Evolutionary conservation across 92 coral and sea anemone species (phyloP).

Genomic region (Micromussa lordhowensis): DNA sequence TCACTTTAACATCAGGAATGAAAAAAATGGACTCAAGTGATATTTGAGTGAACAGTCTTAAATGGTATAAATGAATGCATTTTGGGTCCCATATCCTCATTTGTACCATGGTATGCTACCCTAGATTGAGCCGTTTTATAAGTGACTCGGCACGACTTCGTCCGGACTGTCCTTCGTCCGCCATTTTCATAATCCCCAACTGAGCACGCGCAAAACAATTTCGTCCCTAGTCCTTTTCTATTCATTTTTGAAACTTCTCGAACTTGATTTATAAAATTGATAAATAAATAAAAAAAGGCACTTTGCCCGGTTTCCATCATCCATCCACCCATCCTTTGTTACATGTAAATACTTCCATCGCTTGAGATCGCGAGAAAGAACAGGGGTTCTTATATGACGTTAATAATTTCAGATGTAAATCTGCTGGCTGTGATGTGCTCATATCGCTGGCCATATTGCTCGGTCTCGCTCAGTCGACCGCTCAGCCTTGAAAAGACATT

Average conservation of each 20-base stretch:
- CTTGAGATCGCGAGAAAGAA: not conserved
- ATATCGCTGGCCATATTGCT: not conserved
- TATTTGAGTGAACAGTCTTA: too few species aligned
- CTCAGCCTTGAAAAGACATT: too few species aligned
- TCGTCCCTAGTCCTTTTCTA: constrained; percentile 5
- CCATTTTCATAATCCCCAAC: constrained; percentile 1
- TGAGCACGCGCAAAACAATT: not conserved
- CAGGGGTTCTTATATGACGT: not conserved
- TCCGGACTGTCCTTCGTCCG: too few species aligned
- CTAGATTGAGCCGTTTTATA: too few species aligned
- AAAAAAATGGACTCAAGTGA: too few species aligned
- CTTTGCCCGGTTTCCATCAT: not conserved
- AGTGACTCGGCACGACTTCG: too few species aligned
- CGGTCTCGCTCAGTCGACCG: not conserved
- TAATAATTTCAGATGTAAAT: not conserved
- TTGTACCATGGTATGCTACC: too few species aligned
- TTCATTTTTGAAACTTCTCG: not conserved
- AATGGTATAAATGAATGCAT: too few species aligned
- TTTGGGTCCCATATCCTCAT: too few species aligned
- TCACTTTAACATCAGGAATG: too few species aligned
- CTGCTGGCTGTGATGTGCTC: not conserved
- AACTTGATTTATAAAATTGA: too few species aligned
- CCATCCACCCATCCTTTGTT: not conserved
- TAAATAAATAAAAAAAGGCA: too few species aligned
- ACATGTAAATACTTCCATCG: not conserved